Percentiles rank a stretch among this genome's conserved stretches.
These are phyloP conservation scores for Helostoma temminkii DNA, from an alignment of 2,797 vertebrate genomes.

Conservation along the genomic window DNA sequence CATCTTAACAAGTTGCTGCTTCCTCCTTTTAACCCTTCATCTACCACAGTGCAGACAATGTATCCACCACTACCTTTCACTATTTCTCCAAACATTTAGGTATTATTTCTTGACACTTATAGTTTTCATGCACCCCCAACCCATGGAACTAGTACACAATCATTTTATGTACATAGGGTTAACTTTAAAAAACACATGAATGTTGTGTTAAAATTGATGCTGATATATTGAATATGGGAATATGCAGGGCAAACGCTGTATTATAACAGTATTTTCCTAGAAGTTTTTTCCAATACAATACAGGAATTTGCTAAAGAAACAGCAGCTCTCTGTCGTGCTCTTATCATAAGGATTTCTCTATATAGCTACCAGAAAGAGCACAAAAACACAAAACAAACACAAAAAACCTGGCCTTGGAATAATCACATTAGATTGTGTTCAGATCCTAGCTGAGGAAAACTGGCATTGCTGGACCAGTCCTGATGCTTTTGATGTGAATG, in stretches of 20 bases:
- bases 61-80: too few relatives aligned
- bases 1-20: too few relatives aligned
- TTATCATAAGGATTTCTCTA: conserved; percentile 53
- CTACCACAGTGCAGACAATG: too few relatives aligned
- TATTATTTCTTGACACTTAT: too few relatives aligned
- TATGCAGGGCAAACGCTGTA: neutral
- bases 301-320: conserved; percentile 15
- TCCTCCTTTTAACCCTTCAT: too few relatives aligned
- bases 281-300: conserved; percentile 19
- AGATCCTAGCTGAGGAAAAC: conserved; percentile 32
- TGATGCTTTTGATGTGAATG: conserved; percentile 53
- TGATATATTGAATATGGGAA: conserved; percentile 10
- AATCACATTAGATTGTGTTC: conserved; percentile 41
- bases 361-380: conserved; percentile 13
- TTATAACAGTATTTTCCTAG: neutral
- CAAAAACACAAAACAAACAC: conserved; percentile 30
- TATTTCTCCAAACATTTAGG: too few relatives aligned
- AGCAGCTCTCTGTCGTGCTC: conserved; percentile 20
- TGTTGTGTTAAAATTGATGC: neutral
- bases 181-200: too few relatives aligned
- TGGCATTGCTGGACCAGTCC: conserved; percentile 35
- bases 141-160: neutral
- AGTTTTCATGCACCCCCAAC: neutral
- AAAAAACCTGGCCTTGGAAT: conserved; percentile 31
- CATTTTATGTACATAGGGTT: neutral